Percentiles rank a stretch among this genome's conserved stretches.
These are phyloP conservation scores for Phoeniculus purpureus DNA, from an alignment of 2,797 vertebrate genomes.

Conservation along the genomic window DNA sequence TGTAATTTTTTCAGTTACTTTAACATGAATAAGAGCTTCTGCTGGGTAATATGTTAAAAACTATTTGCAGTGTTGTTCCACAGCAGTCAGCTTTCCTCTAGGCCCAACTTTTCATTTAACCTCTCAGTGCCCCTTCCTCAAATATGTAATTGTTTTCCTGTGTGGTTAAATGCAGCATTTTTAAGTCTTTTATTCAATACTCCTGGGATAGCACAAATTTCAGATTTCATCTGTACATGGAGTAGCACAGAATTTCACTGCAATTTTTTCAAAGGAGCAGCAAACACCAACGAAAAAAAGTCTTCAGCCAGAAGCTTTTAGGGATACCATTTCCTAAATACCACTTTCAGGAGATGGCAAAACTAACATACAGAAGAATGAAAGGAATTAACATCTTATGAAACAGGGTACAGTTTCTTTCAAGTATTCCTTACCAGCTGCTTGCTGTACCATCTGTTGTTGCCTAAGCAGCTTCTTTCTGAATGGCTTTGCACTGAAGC, in stretches of 20 bases:
- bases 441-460: conserved; percentile 80
- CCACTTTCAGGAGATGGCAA: background rate
- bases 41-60: conserved; percentile 28
- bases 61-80: conserved; percentile 43
- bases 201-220: conserved; percentile 43
- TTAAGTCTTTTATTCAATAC: conserved; percentile 49
- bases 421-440: conserved; percentile 72
- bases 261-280: background rate
- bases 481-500: conserved; percentile 76
- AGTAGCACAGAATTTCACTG: background rate
- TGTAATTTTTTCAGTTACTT: conserved; percentile 22
- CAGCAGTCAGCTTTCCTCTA: conserved; percentile 46
- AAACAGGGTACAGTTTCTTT: conserved; percentile 57
- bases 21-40: conserved; percentile 29
- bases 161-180: conserved; percentile 59
- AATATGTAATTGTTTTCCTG: conserved; percentile 69
- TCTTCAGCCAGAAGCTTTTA: background rate
- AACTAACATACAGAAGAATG: background rate
- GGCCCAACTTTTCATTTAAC: conserved; percentile 56
- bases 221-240: background rate
- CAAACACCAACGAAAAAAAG: background rate
- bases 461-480: conserved; percentile 73
- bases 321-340: background rate
- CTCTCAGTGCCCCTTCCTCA: conserved; percentile 52
- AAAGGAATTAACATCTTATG: conserved; percentile 34